Evolutionary conservation across 2,888 invertebrate species (phyloP).

Genomic region (Ochlodes sylvanus): DNA sequence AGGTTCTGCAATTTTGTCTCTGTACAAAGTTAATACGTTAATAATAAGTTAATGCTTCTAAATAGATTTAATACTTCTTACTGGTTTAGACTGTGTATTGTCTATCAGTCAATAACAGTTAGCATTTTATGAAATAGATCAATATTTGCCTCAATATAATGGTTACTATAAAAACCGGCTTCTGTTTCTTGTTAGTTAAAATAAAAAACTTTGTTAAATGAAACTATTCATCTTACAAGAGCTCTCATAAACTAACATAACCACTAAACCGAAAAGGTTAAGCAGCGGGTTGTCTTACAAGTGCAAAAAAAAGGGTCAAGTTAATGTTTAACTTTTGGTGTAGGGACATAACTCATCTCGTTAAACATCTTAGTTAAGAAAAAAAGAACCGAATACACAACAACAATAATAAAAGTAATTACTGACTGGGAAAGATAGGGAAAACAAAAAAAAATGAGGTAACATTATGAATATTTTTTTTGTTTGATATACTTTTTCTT

Average conservation of each 20-base stretch:
- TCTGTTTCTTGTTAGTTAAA: not conserved
- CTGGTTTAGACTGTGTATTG: too few relatives aligned
- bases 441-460: not conserved
- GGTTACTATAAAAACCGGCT: not conserved
- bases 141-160: not conserved
- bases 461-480: not conserved
- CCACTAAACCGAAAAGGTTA: constrained; percentile 43
- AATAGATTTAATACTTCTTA: too few relatives aligned
- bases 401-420: too few relatives aligned
- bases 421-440: too few relatives aligned
- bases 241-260: constrained; percentile 37
- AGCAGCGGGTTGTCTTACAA: constrained; percentile 40
- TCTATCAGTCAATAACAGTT: too few relatives aligned
- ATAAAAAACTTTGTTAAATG: not conserved
- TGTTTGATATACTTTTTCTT: too few relatives aligned
- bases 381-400: too few relatives aligned
- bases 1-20: too few relatives aligned
- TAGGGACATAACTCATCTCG: not conserved
- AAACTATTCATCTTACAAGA: not conserved
- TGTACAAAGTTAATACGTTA: too few relatives aligned
- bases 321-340: constrained; percentile 23
- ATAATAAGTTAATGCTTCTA: too few relatives aligned
- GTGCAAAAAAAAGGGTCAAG: constrained; percentile 42
- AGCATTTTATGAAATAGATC: too few relatives aligned
- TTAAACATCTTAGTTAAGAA: too few relatives aligned